Percentiles rank a stretch among this genome's conserved stretches.
phyloP scores from a whole-genome alignment of 2,888 invertebrate genomes.

The Antheraea yamamai region DNA sequence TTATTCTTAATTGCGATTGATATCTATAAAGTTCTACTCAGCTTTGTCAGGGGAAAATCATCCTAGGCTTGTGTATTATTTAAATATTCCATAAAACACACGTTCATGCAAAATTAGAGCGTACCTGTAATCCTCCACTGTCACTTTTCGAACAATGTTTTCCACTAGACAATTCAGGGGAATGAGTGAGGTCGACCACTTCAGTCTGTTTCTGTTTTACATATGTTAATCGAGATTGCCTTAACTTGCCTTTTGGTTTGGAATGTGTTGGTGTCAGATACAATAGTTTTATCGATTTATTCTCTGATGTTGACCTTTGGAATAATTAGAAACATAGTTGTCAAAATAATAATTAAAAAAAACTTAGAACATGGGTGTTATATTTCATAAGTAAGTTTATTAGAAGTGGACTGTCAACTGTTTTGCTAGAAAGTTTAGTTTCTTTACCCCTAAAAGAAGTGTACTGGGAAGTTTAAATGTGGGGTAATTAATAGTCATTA shows the following conservation, averaged over 20 bases:
- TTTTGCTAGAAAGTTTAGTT: too few species aligned
- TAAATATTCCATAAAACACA: background rate
- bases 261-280: constrained; percentile 43
- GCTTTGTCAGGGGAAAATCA: background rate
- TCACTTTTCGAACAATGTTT: constrained; percentile 28
- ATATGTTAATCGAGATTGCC: constrained; percentile 54
- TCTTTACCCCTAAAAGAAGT: too few species aligned
- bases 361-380: too few species aligned
- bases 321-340: background rate
- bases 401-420: too few species aligned
- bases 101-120: background rate
- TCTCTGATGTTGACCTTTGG: constrained; percentile 58
- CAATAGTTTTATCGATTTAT: constrained; percentile 53
- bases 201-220: constrained; percentile 42
- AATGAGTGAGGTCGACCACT: constrained; percentile 62
- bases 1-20: too few species aligned
- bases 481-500: too few species aligned
- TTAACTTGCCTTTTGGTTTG: constrained; percentile 40
- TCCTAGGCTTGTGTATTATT: background rate
- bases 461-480: too few species aligned
- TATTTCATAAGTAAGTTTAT: too few species aligned
- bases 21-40: too few species aligned
- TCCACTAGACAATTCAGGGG: constrained; percentile 50
- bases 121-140: constrained; percentile 39
- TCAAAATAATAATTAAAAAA: background rate